Base-by-base conservation (phyloP, 2,797 vertebrate genomes). In the Gymnoscopelus microlampas region DNA sequence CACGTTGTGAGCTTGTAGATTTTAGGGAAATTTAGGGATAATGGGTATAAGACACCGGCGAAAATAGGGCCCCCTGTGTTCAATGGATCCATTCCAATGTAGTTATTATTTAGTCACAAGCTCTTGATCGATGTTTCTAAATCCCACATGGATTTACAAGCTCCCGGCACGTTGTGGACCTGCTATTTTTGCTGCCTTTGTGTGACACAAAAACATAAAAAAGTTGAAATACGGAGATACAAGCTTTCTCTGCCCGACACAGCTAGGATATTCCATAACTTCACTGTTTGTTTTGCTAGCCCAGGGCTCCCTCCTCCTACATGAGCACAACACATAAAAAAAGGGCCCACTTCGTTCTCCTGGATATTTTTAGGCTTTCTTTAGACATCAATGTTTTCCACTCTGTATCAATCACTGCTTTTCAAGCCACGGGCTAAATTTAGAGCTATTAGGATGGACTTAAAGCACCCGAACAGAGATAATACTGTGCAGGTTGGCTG, bases 341-440 rank as follows among this genome's bases (percentile, higher is more conserved):
- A 44, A 19, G 19, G 78, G 35, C 68, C 77, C 77, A 82, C 78
- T 85, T 86, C 74, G 86, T 75, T 75, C 47, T 53, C 61, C 53
- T 56, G 70, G 82, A 81, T 92, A 87, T 88, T 90, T 92, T 91
- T 81, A 87, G 88, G 89, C 80, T 80, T 48, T 73, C 82, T 71
- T 73, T 73, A 63, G 73, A 76, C 76, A 85, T 82, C 65, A 71
- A 83, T 59, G 70, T 82, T 88, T 75, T 86, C 84, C 76, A 74
- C 64, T 65, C 70, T 76, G 61, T 49, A 65, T 91, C 85, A 91
- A 85, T 89, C 68, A 78, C 64, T n/a, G 60, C 59, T 87, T 91
- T 89, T 88, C 70, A 60, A 71, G 78, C 68, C 70, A 63, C 58
- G 65, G 19, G 68, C 82, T 88, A 84, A 85, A 91, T 85, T 87